Base-by-base conservation (phyloP, 2,797 vertebrate genomes). In the Vireo griseus region DNA sequence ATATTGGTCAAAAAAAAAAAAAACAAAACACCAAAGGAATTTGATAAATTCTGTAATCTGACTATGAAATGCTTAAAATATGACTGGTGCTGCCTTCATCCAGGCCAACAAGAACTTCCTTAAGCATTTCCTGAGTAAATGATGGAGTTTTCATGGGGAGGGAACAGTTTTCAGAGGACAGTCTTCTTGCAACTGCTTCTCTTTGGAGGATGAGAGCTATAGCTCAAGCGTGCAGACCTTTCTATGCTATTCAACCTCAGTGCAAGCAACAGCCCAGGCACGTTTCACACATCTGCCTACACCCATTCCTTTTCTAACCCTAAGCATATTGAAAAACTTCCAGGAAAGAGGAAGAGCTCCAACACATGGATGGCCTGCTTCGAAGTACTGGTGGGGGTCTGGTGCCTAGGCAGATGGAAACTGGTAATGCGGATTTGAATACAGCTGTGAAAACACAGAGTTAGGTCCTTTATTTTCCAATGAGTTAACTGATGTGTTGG, bases 351-450 rank as follows among this genome's bases (percentile, higher is more conserved):
- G 13, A 86, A 42, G 26, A 40, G 4, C 7, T 65, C 33, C 25
- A 66, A 33, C 17, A 14, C 0, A 0, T 22, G 22, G 26, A 58
- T 0, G 1, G 5, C 10, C n/a, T 52, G 5, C 25, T 69, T 87
- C 47, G 39, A 19, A 65, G 21, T 44, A 29, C 5, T 57, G 25
- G 16, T 57, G 25, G 16, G 31, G 14, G 18, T n/a, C 39, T 80
- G n/a, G 61, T 57, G 20, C 9, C 31, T 37, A 50, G 20, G 21
- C 24, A 86, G 35, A 33, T 40, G 33, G 39, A 74, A n/a, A 37
- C 5, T 45, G 10, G 4, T 29, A 45, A 37, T 37, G 6, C 33
- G 17, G 45, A 62, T 55, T 58, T 69, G 16, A 76, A 67, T 25
- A 63, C 2, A 47, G 9, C 40, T 55, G 19, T 47, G 59, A 47